Evolutionary conservation across 1,140 invertebrate species (phyloP).

Genomic region (Saccostrea glomerata): DNA sequence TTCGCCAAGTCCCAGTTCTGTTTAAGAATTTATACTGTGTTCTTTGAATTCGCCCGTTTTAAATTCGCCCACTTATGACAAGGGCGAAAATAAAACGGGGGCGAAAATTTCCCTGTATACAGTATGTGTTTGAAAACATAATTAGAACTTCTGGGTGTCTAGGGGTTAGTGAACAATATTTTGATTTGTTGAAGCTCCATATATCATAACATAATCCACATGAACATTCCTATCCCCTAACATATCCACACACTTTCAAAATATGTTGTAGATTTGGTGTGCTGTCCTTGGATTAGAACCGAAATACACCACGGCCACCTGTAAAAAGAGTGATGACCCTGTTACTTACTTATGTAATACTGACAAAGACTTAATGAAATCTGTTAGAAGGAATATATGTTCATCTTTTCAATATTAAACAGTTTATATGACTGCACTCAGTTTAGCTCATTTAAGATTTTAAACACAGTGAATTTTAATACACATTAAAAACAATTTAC

Average conservation of each 20-base stretch:
- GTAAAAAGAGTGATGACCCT: not conserved
- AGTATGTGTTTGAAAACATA: slow-evolving; percentile 51
- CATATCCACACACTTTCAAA: slow-evolving; percentile 57
- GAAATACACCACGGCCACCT: slow-evolving; percentile 61
- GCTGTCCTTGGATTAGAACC: slow-evolving; percentile 52
- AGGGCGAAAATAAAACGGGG: too few relatives aligned
- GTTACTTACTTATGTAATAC: not conserved
- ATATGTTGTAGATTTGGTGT: slow-evolving; percentile 54
- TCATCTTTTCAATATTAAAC: not conserved
- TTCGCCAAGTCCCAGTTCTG: too few relatives aligned
- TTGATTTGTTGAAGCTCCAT: slow-evolving; percentile 59
- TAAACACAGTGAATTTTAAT: not conserved
- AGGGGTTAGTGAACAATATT: slow-evolving; percentile 43
- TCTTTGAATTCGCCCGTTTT: too few relatives aligned
- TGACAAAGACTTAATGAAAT: not conserved
- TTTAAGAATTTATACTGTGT: too few relatives aligned
- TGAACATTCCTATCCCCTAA: slow-evolving; percentile 48
- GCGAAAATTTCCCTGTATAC: too few relatives aligned
- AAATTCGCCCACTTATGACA: too few relatives aligned
- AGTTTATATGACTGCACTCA: not conserved
- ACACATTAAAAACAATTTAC: not conserved
- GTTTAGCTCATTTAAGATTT: not conserved
- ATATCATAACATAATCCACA: slow-evolving; percentile 57
- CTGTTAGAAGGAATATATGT: not conserved
- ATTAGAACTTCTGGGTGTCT: slow-evolving; percentile 20